These are phyloP conservation scores for Alitta virens DNA, from an alignment of 2,888 invertebrate genomes.

Conservation along the genomic window DNA sequence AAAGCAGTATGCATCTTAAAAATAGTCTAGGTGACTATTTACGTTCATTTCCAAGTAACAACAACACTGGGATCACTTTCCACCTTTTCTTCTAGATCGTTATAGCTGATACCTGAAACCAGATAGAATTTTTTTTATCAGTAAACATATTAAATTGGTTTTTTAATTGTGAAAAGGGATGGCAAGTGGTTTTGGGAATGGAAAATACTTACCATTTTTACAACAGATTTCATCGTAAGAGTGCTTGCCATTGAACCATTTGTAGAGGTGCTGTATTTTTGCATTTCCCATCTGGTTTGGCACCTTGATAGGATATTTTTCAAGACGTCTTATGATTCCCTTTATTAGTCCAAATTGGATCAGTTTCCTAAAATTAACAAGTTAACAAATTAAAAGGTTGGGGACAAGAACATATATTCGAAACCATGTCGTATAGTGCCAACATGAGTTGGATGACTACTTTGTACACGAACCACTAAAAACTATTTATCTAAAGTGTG, in stretches of 20 bases:
- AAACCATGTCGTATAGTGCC: no score
- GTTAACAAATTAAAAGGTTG: no score
- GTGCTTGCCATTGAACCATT: conserved; percentile 74
- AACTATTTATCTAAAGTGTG: no score
- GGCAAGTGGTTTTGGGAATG: not conserved
- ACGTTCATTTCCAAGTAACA: conserved; percentile 40
- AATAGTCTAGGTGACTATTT: no score
- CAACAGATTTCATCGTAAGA: conserved; percentile 90
- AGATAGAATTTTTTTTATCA: no score
- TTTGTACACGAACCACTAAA: no score
- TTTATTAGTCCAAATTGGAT: conserved; percentile 86
- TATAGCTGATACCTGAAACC: conserved; percentile 54
- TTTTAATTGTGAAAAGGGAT: not conserved
- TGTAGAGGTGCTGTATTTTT: conserved; percentile 40
- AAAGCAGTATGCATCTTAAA: no score
- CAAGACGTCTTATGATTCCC: conserved; percentile 76
- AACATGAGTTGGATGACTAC: no score
- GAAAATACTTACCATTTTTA: conserved; percentile 61
- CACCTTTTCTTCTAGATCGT: conserved; percentile 41
- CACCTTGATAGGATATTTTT: conserved; percentile 63
- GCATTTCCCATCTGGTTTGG: conserved; percentile 29
- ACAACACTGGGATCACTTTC: conserved; percentile 42
- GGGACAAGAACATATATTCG: no score
- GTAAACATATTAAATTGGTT: no score
- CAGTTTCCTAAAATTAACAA: conserved; percentile 68